phyloP scores from a whole-genome alignment of 2,797 vertebrate genomes.

The Antennarius maculatus region DNA sequence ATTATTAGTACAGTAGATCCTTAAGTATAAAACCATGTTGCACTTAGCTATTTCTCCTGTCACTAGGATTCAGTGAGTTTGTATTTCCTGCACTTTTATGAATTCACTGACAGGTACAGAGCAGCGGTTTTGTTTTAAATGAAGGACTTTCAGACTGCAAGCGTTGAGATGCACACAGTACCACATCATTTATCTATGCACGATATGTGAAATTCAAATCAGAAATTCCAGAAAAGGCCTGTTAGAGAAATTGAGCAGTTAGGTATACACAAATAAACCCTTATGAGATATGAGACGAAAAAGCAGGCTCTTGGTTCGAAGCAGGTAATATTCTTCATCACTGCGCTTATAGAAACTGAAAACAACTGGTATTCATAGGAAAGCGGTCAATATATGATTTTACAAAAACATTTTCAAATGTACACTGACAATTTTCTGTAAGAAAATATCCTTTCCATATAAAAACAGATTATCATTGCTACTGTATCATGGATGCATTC shows the following conservation, averaged over 20 bases:
- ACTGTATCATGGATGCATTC: neutral
- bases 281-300: slow-evolving; percentile 14
- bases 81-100: slow-evolving; percentile 61
- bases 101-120: slow-evolving; percentile 46
- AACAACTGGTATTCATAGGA: slow-evolving; percentile 12
- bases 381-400: neutral
- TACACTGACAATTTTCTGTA: slow-evolving; percentile 2
- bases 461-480: neutral
- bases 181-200: slow-evolving; percentile 56
- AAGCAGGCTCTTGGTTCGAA: neutral
- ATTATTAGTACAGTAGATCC: slow-evolving; percentile 67
- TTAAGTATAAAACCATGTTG: slow-evolving; percentile 33
- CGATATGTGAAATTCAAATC: slow-evolving; percentile 44
- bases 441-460: neutral
- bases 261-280: slow-evolving; percentile 11
- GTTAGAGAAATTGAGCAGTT: slow-evolving; percentile 16
- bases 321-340: slow-evolving; percentile 13
- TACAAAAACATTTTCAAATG: neutral
- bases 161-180: slow-evolving; percentile 34
- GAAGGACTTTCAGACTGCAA: slow-evolving; percentile 6
- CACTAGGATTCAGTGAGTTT: slow-evolving; percentile 53
- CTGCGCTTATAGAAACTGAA: slow-evolving; percentile 19
- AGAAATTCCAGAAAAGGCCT: slow-evolving; percentile 40
- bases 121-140: slow-evolving; percentile 48
- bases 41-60: slow-evolving; percentile 50